Conservation (phyloP, 1,140 invertebrate genomes). For the Oreohelix idahoensis region DNA sequence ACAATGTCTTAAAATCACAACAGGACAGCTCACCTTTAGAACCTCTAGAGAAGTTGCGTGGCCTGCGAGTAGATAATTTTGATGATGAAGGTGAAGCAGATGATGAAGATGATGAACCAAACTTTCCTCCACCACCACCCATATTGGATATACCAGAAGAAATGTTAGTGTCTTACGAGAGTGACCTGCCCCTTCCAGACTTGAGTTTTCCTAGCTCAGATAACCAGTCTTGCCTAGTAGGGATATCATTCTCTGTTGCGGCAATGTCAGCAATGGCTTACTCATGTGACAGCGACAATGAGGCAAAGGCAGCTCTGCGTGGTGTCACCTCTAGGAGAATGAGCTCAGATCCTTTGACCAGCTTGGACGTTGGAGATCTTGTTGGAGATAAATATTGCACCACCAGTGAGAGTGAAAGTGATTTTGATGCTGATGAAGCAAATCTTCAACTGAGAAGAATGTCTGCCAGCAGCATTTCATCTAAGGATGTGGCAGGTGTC, state of each 20-base stretch:
- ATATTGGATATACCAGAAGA: conserved; percentile 40
- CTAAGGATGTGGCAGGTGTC: background rate
- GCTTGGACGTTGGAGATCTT: conserved; percentile 38
- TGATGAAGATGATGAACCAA: conserved; percentile 45
- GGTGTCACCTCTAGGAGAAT: conserved; percentile 38
- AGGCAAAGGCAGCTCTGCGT: background rate
- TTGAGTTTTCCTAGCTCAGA: conserved; percentile 54
- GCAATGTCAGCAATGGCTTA: conserved; percentile 35
- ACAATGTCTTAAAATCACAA: background rate
- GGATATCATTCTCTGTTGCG: conserved; percentile 45
- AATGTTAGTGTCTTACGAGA: conserved; percentile 45
- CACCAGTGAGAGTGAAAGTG: conserved; percentile 52
- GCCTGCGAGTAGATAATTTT: conserved; percentile 36
- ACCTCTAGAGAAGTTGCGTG: conserved; percentile 42
- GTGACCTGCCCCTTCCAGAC: conserved; percentile 33
- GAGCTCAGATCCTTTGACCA: conserved; percentile 53
- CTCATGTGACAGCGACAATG: conserved; percentile 5
- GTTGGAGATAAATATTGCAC: conserved; percentile 42
- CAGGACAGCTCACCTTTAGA: conserved; percentile 53
- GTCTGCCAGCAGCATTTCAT: conserved; percentile 9
- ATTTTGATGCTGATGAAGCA: conserved; percentile 49
- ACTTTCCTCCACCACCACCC: conserved; percentile 48
- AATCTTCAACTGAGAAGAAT: conserved; percentile 6
- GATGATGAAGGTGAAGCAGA: conserved; percentile 40
- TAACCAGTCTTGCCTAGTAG: conserved; percentile 54